These are phyloP conservation scores for Lepidocyrtoides sp. DNA, from an alignment of 2,888 invertebrate species.

Conservation along the genomic window DNA sequence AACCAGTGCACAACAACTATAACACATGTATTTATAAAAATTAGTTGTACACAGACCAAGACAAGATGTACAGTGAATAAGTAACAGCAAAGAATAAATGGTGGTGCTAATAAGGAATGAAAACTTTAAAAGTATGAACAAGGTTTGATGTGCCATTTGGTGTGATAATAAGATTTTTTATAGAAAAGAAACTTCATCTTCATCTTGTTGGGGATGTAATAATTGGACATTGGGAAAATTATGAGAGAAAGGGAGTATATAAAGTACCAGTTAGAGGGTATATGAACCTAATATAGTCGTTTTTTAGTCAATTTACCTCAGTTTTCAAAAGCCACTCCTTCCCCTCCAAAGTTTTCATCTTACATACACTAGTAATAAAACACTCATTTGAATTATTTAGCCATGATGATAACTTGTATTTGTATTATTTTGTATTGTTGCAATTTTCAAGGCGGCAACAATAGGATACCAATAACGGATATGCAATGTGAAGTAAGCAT, in stretches of 20 bases:
- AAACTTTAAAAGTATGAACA: slow-evolving; percentile 6
- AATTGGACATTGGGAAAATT: slow-evolving; percentile 67
- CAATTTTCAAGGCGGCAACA: neutral
- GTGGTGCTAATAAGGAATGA: neutral
- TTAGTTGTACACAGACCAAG: neutral
- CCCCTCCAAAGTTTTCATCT: neutral
- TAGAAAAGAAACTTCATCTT: slow-evolving; percentile 24
- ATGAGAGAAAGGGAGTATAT: slow-evolving; percentile 63
- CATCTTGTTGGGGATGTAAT: slow-evolving; percentile 35
- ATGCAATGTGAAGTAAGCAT: slow-evolving; percentile 44
- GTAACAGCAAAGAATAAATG: slow-evolving; percentile 20
- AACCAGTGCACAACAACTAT: slow-evolving; percentile 12
- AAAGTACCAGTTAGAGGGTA: slow-evolving; percentile 14
- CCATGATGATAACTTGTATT: neutral
- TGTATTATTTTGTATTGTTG: neutral
- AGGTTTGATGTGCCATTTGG: slow-evolving; percentile 37
- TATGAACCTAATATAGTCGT: neutral
- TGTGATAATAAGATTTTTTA: slow-evolving; percentile 66
- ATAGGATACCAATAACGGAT: neutral
- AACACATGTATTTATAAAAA: slow-evolving; percentile 26
- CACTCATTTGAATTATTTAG: neutral
- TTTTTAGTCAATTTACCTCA: slow-evolving; percentile 48
- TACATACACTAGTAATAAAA: slow-evolving; percentile 1
- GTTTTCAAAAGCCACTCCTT: slow-evolving; percentile 58
- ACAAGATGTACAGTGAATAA: neutral